Evolutionary conservation across 2,797 vertebrate species (phyloP), one percentile per base, ranked within the genome.

Genomic region (Vultur gryphus): DNA sequence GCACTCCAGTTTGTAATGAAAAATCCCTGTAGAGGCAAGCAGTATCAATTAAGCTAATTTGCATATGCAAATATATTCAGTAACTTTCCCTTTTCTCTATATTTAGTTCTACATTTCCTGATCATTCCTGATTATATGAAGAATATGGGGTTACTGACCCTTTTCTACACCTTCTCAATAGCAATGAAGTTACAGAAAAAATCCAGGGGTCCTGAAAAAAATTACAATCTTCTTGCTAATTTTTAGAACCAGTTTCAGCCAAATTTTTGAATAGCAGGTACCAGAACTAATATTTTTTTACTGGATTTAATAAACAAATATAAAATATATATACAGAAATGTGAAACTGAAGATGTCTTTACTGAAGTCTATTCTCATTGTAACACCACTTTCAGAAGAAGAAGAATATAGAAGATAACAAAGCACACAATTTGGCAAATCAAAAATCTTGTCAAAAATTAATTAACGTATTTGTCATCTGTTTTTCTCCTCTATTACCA

Each of bases 1-100:
- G 98, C 98, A 98, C 98, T 98, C 98, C 98, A 98, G 98, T 98
- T 98, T 98, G 98, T 98, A 98, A 98, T 98, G 98, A 98, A 98
- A 98, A 98, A 98, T 98, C 98, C 98, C 98, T 98, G 98, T 98
- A 98, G 98, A 98, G 98, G 98, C 98, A 98, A 98, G 98, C 98
- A 98, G 98, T 98, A 98, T 98, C 98, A 98, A 98, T 98, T 98
- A 98, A 98, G 98, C 98, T 98, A 98, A 98, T 98, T 98, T 98
- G 98, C 98, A 98, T 98, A 98, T 98, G 98, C 98, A 98, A 98
- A 98, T 98, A 98, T 97, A 98, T 98, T 97, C 97, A 97, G 98
- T 97, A 98, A 98, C 98, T 98, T 98, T 98, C 98, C 96, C 96
- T 98, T 98, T 98, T 98, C 98, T 98, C 98, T 98, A 98, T 98